phyloP scores from a whole-genome alignment of 2,888 invertebrate genomes.

The Argyresthia albistria region DNA sequence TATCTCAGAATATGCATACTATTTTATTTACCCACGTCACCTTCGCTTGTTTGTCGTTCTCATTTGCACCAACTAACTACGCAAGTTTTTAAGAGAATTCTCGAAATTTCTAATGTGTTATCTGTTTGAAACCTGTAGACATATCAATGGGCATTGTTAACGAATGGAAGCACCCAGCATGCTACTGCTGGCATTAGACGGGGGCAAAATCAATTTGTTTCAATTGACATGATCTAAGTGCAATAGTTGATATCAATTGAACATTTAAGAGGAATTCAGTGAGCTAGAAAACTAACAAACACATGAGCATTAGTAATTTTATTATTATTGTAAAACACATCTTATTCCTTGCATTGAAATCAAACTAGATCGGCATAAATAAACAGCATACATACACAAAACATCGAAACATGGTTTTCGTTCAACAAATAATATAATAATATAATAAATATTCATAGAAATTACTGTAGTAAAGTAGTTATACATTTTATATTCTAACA shows the following conservation, averaged over 20 bases:
- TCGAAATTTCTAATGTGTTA: too few relatives aligned
- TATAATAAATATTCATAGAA: neutral
- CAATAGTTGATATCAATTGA: conserved; percentile 32
- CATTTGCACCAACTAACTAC: too few relatives aligned
- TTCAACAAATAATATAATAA: neutral
- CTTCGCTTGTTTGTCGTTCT: too few relatives aligned
- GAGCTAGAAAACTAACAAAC: too few relatives aligned
- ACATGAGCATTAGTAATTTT: too few relatives aligned
- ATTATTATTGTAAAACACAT: too few relatives aligned
- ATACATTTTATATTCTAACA: too few relatives aligned
- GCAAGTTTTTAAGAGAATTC: too few relatives aligned
- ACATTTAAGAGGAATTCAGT: conserved; percentile 12
- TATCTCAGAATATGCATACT: too few relatives aligned
- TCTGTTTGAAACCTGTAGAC: conserved; percentile 8
- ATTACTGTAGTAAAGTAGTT: neutral
- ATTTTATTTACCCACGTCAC: too few relatives aligned
- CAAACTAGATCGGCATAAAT: too few relatives aligned
- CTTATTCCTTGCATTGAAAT: too few relatives aligned
- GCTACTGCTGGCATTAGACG: neutral
- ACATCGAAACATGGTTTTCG: conserved; percentile 5
- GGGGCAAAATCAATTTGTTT: conserved; percentile 37
- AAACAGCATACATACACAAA: neutral
- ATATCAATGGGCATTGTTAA: conserved; percentile 20
- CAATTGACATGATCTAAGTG: conserved; percentile 34
- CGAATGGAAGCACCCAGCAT: conserved; percentile 11